Percentiles rank a stretch among this genome's conserved stretches.
Conservation (phyloP, 2,797 vertebrate genomes). For the Benthosema pterotum region DNA sequence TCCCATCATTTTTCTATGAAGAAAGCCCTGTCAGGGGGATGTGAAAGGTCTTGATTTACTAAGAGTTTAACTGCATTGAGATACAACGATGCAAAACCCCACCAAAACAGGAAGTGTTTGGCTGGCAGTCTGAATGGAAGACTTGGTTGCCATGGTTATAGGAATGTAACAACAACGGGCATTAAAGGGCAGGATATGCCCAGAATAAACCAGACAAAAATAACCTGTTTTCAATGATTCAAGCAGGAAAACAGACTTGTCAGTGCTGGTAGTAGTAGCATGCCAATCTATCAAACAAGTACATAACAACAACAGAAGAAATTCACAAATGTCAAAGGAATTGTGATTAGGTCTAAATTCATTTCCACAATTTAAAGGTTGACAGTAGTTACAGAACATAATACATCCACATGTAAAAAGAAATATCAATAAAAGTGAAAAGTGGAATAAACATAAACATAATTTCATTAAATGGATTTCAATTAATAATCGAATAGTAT, state of each 20-base stretch:
- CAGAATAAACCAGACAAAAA: conserved; percentile 33
- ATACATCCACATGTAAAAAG: conserved; percentile 27
- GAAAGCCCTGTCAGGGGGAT: conserved; percentile 17
- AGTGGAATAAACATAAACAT: conserved; percentile 9
- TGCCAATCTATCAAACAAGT: no score
- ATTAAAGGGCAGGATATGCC: conserved; percentile 44
- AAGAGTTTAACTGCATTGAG: no score
- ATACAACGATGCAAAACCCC: conserved; percentile 2
- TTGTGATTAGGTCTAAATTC: conserved; percentile 37
- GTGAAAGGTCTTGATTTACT: no score
- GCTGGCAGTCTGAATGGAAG: conserved; percentile 31
- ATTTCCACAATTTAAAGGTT: conserved; percentile 48
- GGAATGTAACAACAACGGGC: conserved; percentile 15
- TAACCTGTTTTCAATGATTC: conserved; percentile 4
- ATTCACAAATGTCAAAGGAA: neutral
- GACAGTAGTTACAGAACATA: conserved; percentile 54
- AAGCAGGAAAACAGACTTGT: neutral
- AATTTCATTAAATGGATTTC: conserved; percentile 26
- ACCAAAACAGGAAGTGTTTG: conserved; percentile 60
- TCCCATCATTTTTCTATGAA: neutral
- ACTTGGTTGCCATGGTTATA: conserved; percentile 26
- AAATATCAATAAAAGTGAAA: conserved; percentile 39
- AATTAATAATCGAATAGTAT: conserved; percentile 20
- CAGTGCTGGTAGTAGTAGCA: no score
- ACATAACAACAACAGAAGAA: no score